Conservation (phyloP, 1,140 invertebrate species). For the Euwallacea similis region DNA sequence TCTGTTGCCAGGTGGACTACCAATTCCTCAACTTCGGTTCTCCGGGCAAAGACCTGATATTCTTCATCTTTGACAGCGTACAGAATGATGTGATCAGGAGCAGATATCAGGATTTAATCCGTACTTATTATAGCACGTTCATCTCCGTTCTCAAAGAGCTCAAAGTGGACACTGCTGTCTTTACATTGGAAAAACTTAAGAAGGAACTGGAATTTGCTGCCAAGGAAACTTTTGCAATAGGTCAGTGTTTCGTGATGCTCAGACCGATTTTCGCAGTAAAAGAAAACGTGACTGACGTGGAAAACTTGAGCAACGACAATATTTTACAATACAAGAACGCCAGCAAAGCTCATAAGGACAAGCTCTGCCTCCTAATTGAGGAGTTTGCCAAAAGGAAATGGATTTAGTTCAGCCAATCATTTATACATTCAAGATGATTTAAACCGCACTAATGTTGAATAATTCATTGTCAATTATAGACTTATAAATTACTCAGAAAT, state of each 20-base stretch:
- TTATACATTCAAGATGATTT: not conserved
- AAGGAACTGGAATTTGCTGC: constrained; percentile 33
- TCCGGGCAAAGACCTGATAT: constrained; percentile 59
- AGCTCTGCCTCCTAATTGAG: constrained; percentile 17
- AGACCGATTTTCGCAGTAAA: constrained; percentile 23
- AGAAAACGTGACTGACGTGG: constrained; percentile 19
- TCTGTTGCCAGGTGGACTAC: constrained; percentile 55
- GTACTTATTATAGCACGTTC: constrained; percentile 50
- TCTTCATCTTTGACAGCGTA: constrained; percentile 60
- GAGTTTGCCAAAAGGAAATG: constrained; percentile 33
- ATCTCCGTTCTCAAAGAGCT: constrained; percentile 47
- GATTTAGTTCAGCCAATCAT: constrained; percentile 16
- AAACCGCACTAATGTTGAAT: no score
- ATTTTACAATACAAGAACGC: constrained; percentile 5
- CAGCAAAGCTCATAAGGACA: constrained; percentile 16
- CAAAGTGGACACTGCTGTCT: constrained; percentile 36
- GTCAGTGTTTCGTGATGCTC: constrained; percentile 41
- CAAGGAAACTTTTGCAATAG: constrained; percentile 27
- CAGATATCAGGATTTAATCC: constrained; percentile 54
- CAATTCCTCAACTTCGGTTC: constrained; percentile 59
- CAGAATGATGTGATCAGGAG: constrained; percentile 50
- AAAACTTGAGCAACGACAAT: constrained; percentile 7
- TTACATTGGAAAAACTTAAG: constrained; percentile 34
- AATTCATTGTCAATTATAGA: no score
- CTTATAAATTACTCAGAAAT: no score